These are phyloP conservation scores for Petrosia ficiformis DNA, from an alignment of 37 sponge, comb jelly and placozoan genomes.

Conservation along the genomic window DNA sequence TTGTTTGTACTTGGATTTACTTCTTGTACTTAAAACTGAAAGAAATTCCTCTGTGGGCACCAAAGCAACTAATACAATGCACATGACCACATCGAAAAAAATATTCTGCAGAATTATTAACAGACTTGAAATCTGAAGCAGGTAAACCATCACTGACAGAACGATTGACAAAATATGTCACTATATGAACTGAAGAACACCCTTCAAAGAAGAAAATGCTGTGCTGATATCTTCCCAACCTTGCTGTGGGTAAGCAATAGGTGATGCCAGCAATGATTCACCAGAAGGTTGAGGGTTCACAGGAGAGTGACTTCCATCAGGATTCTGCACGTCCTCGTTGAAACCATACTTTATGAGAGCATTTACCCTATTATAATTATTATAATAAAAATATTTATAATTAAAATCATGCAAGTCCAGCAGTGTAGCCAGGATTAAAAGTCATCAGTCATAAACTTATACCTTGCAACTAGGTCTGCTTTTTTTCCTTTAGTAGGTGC, in stretches of 20 bases:
- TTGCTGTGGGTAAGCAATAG: neutral
- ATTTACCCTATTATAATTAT: no score
- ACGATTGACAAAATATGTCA: slow-evolving; percentile 19
- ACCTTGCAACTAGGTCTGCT: neutral
- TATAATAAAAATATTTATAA: no score
- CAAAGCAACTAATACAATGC: no score
- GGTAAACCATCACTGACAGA: slow-evolving; percentile 18
- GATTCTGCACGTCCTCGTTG: slow-evolving; percentile 15
- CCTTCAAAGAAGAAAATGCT: neutral
- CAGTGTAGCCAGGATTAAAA: neutral
- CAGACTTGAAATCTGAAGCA: neutral
- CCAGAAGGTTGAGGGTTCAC: neutral
- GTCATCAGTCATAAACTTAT: neutral
- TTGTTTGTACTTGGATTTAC: no score
- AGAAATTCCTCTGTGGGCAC: no score
- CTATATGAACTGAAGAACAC: slow-evolving; percentile 12
- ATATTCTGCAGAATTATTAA: slow-evolving; percentile 3
- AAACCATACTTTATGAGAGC: slow-evolving; percentile 39
- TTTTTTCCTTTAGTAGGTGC: no score
- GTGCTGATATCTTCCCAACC: slow-evolving; percentile 3
- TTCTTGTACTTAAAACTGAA: no score
- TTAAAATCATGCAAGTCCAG: neutral
- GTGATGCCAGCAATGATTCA: neutral
- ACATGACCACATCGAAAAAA: slow-evolving; percentile 28
- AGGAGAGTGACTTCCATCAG: slow-evolving; percentile 17